Conservation (phyloP, 2,113 vertebrate species). For the Gobio gobio region DNA sequence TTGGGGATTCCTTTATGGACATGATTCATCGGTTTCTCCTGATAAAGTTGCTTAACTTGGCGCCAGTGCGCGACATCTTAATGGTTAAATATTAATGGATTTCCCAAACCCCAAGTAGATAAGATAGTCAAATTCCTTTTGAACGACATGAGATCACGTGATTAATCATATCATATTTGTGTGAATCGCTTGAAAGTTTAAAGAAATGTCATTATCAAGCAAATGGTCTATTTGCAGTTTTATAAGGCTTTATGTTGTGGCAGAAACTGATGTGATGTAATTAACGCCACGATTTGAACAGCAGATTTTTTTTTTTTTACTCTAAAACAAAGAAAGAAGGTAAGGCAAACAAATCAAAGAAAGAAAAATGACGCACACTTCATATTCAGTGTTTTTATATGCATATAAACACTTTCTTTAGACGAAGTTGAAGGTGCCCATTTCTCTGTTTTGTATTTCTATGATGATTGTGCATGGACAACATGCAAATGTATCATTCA, state of each 20-base stretch:
- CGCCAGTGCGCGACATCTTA: slow-evolving; percentile 70
- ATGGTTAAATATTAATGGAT: slow-evolving; percentile 77
- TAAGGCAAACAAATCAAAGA: neutral
- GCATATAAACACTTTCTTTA: neutral
- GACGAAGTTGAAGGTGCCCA: neutral
- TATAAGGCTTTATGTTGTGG: neutral
- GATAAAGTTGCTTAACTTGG: slow-evolving; percentile 71
- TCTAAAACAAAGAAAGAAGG: neutral
- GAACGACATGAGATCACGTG: slow-evolving; percentile 29
- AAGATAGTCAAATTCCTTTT: slow-evolving; percentile 44
- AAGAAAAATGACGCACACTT: neutral
- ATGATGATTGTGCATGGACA: neutral
- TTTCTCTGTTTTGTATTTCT: neutral
- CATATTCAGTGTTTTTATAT: neutral
- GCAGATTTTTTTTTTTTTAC: no score
- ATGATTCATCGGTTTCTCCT: slow-evolving; percentile 64
- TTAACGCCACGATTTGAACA: neutral
- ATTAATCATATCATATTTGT: slow-evolving; percentile 25
- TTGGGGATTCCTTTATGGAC: slow-evolving; percentile 57
- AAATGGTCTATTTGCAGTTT: slow-evolving; percentile 4
- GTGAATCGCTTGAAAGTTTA: neutral
- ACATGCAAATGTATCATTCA: neutral
- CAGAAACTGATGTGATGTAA: slow-evolving; percentile 7
- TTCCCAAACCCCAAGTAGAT: slow-evolving; percentile 57
- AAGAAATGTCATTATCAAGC: neutral